These are phyloP conservation scores for Hydrophis major DNA, from an alignment of 2,797 vertebrate species.

Conservation along the genomic window DNA sequence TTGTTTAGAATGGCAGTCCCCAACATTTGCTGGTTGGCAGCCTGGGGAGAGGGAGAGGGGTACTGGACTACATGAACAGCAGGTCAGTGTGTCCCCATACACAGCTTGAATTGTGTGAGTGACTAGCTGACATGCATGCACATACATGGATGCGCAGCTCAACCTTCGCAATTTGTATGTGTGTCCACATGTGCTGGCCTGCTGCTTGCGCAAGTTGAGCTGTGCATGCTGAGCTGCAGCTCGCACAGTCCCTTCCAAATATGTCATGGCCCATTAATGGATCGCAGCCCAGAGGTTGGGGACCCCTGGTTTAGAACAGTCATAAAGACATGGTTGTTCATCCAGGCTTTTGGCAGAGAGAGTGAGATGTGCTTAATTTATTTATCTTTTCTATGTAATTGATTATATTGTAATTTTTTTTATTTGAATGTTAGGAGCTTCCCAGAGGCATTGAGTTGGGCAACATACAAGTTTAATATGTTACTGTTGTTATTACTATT, in stretches of 20 bases:
- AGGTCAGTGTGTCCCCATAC: not conserved
- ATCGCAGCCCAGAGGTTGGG: not conserved
- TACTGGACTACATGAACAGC: not conserved
- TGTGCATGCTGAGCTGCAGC: not conserved
- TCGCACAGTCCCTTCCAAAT: not conserved
- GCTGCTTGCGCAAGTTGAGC: not conserved
- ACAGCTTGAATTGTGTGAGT: not conserved
- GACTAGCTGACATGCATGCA: not conserved
- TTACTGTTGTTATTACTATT: not conserved
- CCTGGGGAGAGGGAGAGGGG: rapidly evolving
- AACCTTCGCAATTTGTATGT: not conserved
- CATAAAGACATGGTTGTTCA: not conserved
- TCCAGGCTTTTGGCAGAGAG: not conserved
- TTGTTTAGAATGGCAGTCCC: not conserved
- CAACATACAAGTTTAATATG: not conserved
- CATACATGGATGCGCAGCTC: not conserved
- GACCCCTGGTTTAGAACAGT: not conserved
- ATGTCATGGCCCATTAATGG: not conserved
- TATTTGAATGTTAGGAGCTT: not conserved
- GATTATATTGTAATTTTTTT: not conserved
- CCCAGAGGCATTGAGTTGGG: not conserved
- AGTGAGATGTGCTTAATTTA: not conserved
- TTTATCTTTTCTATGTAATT: not conserved
- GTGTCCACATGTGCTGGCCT: not conserved
- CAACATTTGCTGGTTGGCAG: not conserved